Percentiles rank a stretch among this genome's conserved stretches.
phyloP scores from a whole-genome alignment of 2,888 invertebrate genomes.

The Sinelater perroti region DNA sequence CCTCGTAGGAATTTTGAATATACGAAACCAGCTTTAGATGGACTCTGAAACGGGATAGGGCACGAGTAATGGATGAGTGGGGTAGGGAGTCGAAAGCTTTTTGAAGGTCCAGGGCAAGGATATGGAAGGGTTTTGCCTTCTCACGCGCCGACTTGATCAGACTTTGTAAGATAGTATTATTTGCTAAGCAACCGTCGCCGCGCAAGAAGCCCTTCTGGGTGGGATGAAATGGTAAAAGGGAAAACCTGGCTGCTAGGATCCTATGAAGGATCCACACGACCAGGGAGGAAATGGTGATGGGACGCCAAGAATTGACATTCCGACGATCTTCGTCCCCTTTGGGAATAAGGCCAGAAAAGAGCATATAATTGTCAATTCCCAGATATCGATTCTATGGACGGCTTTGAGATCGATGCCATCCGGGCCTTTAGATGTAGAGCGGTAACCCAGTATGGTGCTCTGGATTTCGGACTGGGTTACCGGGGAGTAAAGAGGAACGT shows the following conservation, averaged over 20 bases:
- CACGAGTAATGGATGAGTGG: slow-evolving; percentile 43
- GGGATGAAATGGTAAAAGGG: slow-evolving; percentile 11
- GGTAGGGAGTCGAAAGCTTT: slow-evolving; percentile 58
- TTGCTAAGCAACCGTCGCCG: not conserved
- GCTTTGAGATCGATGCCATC: not conserved
- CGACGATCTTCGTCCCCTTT: slow-evolving; percentile 33
- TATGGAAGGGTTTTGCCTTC: not conserved
- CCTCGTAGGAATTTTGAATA: not conserved
- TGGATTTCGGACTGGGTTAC: no score
- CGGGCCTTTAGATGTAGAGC: not conserved
- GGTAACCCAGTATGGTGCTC: no score
- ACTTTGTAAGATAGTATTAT: not conserved
- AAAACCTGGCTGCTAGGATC: slow-evolving; percentile 32
- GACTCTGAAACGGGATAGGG: slow-evolving; percentile 43
- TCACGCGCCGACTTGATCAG: not conserved
- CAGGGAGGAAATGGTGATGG: slow-evolving; percentile 38
- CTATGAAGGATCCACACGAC: slow-evolving; percentile 30
- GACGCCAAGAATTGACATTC: slow-evolving; percentile 38
- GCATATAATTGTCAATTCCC: no score
- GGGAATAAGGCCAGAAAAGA: no score
- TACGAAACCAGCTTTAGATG: not conserved
- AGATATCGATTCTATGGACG: not conserved
- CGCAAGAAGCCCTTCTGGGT: slow-evolving; percentile 34
- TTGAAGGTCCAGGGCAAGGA: slow-evolving; percentile 53
- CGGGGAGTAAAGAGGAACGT: no score